Base-by-base conservation (phyloP, 1,140 invertebrate species). In the Ephestia elutella region DNA sequence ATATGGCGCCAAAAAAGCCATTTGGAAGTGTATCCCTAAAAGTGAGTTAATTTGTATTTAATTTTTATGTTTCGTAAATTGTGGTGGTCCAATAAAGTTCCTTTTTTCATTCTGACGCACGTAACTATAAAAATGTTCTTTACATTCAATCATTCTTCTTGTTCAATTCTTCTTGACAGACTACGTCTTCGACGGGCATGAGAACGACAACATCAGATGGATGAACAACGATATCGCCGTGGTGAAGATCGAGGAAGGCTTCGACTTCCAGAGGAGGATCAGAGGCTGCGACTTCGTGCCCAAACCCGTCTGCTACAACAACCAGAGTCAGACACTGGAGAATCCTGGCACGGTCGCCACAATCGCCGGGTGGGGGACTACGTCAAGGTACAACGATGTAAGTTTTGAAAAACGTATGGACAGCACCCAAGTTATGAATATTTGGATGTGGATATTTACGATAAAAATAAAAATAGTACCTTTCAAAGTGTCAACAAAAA, bases 191-290 rank as follows among this genome's bases (percentile, higher is more conserved):
- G 83, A 86, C 30, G 83, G 83, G 0, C 81, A 84, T n/a, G 79
- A 84, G 38, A 83, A 84, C 49, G 81, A 86, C 49, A 86, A 86
- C 53, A 80, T 86, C 4, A 71, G 81, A 48, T 86, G 83, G 83
- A 82, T 86, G 81, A 84, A 82, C 62, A 86, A 86, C 49, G 83
- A 86, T 51, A 86, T 86, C n/a, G 83, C 83, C 0, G 69, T 86
- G 2, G 81, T 86, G 0, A 84, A 80, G 25, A 58, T 86, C 1
- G 83, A 84, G 49, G 81, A 86, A 30, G 80, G 75, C 1, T 86
- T 86, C 13, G 80, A 86, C 49, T 86, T 86, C 53, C 73, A 63
- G 0, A 59, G 83, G 20, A 62, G 80, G 5, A 73, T 86, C 8
- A 63, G 72, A 44, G 83, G 83, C 5, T 86, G 83, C 38, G 80